These are phyloP conservation scores for Barbus barbus DNA, from an alignment of 2,113 vertebrate species.

Conservation along the genomic window DNA sequence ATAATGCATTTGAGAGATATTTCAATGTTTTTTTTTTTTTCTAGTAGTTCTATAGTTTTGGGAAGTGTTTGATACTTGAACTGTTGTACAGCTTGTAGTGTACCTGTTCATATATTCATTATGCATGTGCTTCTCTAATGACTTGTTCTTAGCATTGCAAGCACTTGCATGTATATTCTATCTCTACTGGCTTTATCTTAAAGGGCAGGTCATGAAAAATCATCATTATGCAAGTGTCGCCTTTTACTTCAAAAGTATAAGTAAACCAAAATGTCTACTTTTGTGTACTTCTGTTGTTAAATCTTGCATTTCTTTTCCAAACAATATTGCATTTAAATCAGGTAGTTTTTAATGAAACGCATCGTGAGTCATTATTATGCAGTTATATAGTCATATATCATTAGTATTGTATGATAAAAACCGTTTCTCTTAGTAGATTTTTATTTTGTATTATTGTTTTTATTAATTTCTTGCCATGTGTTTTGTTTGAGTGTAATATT, in stretches of 20 bases:
- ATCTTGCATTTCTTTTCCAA: background rate
- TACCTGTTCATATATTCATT: constrained; percentile 6
- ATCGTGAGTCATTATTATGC: background rate
- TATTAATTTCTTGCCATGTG: background rate
- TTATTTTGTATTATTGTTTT: too few species aligned
- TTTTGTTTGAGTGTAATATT: background rate
- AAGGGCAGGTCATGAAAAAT: background rate
- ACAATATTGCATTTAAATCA: background rate
- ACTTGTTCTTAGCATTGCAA: background rate
- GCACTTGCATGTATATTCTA: constrained; percentile 9
- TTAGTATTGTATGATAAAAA: background rate
- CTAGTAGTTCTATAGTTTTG: background rate
- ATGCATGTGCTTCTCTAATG: background rate
- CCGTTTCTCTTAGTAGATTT: background rate
- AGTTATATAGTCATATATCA: background rate
- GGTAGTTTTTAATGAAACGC: background rate
- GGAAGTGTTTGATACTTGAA: background rate
- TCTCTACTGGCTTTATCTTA: background rate
- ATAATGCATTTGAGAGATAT: background rate
- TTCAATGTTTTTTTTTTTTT: background rate
- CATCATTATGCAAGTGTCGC: constrained; percentile 15
- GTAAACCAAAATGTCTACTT: background rate
- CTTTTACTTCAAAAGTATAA: background rate
- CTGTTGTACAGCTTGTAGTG: background rate
- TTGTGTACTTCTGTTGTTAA: background rate